These are phyloP conservation scores for Chaetogeoica ovagalla DNA, from an alignment of 2,888 invertebrate species.

Conservation along the genomic window DNA sequence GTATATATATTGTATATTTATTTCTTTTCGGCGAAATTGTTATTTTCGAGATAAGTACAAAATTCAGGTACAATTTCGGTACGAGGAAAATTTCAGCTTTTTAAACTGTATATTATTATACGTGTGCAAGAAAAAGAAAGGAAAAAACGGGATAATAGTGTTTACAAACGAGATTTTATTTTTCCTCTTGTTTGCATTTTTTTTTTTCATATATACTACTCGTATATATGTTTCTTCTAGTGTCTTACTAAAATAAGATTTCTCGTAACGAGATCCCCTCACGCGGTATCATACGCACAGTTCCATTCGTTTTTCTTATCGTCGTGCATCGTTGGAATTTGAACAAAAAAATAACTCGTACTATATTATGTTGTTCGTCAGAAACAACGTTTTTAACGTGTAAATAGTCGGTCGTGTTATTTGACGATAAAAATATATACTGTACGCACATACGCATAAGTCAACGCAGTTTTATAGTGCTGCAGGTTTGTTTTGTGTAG, in stretches of 20 bases:
- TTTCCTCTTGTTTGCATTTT: not conserved
- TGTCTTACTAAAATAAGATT: conserved; percentile 24
- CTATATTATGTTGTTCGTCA: conserved; percentile 8
- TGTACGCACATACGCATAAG: too few relatives aligned
- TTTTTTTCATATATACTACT: too few relatives aligned
- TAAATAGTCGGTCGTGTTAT: too few relatives aligned
- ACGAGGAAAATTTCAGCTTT: not conserved
- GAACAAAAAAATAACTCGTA: conserved; percentile 11
- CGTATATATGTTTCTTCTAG: not conserved
- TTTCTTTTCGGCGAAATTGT: too few relatives aligned
- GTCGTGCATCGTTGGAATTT: conserved; percentile 13
- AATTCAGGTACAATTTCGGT: conserved; percentile 5
- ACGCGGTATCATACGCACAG: not conserved
- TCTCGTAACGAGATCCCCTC: conserved; percentile 4
- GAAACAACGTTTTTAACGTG: too few relatives aligned
- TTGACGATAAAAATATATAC: too few relatives aligned
- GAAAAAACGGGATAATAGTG: not conserved
- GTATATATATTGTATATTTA: too few relatives aligned
- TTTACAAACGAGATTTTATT: conserved; percentile 21
- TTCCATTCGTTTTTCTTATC: not conserved
- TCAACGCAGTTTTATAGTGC: too few relatives aligned
- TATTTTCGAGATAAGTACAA: not conserved
- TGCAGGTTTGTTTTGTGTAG: too few relatives aligned
- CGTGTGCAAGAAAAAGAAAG: not conserved
- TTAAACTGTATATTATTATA: not conserved